Conservation (phyloP, 2,797 vertebrate genomes). For the Hippoglossus hippoglossus region DNA sequence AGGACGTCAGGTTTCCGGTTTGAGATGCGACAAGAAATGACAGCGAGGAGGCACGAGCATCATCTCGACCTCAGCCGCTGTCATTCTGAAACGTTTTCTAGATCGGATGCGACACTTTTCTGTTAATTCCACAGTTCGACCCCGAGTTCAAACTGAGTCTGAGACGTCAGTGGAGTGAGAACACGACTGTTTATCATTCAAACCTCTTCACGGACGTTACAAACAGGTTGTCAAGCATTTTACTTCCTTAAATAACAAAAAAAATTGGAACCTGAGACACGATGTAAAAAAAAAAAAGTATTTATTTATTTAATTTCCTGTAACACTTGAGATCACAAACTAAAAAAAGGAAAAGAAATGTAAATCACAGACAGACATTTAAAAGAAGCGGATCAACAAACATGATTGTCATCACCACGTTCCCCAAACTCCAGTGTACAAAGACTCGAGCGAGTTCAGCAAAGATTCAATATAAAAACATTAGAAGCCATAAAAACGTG, state of each 20-base stretch:
- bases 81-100: too few species aligned
- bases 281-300: slow-evolving; percentile 39
- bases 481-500: slow-evolving; percentile 32
- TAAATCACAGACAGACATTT: slow-evolving; percentile 28
- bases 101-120: too few species aligned
- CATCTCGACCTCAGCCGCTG: not conserved
- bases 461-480: slow-evolving; percentile 49
- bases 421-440: slow-evolving; percentile 28
- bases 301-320: slow-evolving; percentile 61
- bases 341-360: slow-evolving; percentile 15
- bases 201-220: too few species aligned
- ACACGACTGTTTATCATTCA: too few species aligned
- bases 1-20: too few species aligned
- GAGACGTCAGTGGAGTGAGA: too few species aligned
- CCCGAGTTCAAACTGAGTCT: too few species aligned
- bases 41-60: not conserved
- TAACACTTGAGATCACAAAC: slow-evolving; percentile 49
- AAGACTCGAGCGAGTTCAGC: slow-evolving; percentile 30
- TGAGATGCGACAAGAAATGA: not conserved
- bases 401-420: slow-evolving; percentile 63
- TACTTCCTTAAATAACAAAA: not conserved
- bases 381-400: slow-evolving; percentile 39
- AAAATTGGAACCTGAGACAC: not conserved
- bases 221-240: not conserved
- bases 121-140: too few species aligned